phyloP scores from a whole-genome alignment of 2,113 vertebrate species.

The human region DNA sequence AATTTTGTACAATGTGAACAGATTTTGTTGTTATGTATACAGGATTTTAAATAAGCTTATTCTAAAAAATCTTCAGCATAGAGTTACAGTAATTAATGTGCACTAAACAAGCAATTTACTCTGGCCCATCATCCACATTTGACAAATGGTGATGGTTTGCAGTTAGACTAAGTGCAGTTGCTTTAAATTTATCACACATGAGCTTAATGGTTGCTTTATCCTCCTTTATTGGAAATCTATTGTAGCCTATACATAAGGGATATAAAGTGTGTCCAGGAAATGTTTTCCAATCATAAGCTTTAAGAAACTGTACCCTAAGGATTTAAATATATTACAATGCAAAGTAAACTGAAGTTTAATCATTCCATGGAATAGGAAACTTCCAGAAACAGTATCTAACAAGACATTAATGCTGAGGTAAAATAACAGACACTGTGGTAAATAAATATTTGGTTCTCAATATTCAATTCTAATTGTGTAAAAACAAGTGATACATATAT shows the following conservation, averaged over 20 bases:
- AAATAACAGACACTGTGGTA: constrained; percentile 1
- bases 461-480: background rate
- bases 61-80: background rate
- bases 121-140: constrained; percentile 3
- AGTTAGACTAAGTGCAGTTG: constrained; percentile 49
- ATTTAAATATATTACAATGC: constrained; percentile 46
- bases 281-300: constrained; percentile 13
- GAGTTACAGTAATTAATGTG: constrained; percentile 48
- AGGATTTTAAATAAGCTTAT: background rate
- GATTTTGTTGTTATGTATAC: background rate
- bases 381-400: constrained; percentile 63
- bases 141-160: constrained; percentile 68
- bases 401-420: constrained; percentile 27
- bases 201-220: constrained; percentile 64
- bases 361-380: constrained; percentile 37
- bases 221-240: constrained; percentile 68
- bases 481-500: background rate
- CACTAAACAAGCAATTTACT: background rate
- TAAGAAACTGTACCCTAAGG: constrained; percentile 46
- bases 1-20: background rate
- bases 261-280: constrained; percentile 34
- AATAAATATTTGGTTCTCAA: constrained; percentile 38
- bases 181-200: constrained; percentile 49
- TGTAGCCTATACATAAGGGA: constrained; percentile 67
- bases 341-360: constrained; percentile 58